These are phyloP conservation scores for Anastrepha obliqua DNA, from an alignment of 1,140 invertebrate genomes.

Conservation along the genomic window DNA sequence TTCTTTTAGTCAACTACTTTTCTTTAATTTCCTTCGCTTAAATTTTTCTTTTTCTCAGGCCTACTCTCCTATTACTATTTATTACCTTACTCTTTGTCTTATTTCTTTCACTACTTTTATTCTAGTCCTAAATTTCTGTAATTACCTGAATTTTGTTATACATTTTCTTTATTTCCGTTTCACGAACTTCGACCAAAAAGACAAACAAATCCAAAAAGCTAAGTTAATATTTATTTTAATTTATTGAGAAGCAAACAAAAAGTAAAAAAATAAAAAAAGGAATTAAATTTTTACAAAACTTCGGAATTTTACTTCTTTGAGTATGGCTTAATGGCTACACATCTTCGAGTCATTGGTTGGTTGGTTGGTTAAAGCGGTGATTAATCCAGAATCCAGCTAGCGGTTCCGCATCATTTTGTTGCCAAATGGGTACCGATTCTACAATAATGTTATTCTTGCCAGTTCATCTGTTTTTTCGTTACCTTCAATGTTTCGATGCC, in stretches of 20 bases:
- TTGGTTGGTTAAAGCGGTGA: no score
- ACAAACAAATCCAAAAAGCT: slow-evolving; percentile 54
- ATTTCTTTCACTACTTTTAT: neutral
- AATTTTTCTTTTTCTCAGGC: slow-evolving; percentile 53
- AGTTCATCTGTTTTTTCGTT: no score
- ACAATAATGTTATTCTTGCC: no score
- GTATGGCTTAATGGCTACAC: no score
- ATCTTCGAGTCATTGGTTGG: no score
- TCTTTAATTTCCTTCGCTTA: slow-evolving; percentile 41
- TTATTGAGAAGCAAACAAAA: slow-evolving; percentile 57
- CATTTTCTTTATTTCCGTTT: slow-evolving; percentile 33
- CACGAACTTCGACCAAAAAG: slow-evolving; percentile 51
- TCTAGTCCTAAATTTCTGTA: neutral
- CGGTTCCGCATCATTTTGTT: no score
- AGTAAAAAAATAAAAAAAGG: slow-evolving; percentile 52
- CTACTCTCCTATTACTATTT: slow-evolving; percentile 50
- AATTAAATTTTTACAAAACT: slow-evolving; percentile 46
- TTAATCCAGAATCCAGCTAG: no score
- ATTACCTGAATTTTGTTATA: slow-evolving; percentile 18
- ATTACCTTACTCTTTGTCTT: slow-evolving; percentile 25
- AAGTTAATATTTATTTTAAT: slow-evolving; percentile 60
- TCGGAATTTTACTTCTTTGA: slow-evolving; percentile 1
- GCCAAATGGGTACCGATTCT: no score
- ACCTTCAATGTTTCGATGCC: no score
- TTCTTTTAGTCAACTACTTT: slow-evolving; percentile 49